Conservation (phyloP, 2,797 vertebrate species). For the Sebastes steindachneri region DNA sequence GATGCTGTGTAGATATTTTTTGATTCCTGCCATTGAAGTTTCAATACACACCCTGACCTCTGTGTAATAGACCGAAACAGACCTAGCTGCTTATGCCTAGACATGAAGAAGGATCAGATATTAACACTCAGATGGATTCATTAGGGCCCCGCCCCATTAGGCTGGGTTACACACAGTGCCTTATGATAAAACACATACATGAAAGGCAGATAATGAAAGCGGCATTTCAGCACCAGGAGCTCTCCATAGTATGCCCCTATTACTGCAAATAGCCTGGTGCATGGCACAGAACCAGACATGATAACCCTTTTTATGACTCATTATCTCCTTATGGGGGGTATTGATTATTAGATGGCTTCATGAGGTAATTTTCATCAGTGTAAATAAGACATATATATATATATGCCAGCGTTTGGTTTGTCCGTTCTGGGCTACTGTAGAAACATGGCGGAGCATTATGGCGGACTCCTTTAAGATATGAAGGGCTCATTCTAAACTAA, state of each 20-base stretch:
- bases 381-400: background rate
- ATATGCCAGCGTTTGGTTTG: background rate
- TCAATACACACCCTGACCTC: background rate
- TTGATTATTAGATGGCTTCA: constrained; percentile 5
- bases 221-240: background rate
- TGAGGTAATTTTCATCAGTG: background rate
- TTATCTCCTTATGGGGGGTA: background rate
- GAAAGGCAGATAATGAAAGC: constrained; percentile 25
- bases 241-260: background rate
- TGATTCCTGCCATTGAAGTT: background rate
- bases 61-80: background rate
- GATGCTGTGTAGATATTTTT: background rate
- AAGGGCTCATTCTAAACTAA: too few species aligned
- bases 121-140: background rate
- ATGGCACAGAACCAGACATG: background rate
- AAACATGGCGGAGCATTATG: too few species aligned
- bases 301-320: background rate
- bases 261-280: background rate
- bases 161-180: background rate
- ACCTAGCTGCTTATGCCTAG: background rate
- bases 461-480: rapidly evolving
- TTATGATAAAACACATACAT: background rate
- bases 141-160: background rate
- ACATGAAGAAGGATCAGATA: constrained; percentile 4
- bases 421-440: too few species aligned